phyloP scores from a whole-genome alignment of 2,888 invertebrate species.

The Monopis laevigella region DNA sequence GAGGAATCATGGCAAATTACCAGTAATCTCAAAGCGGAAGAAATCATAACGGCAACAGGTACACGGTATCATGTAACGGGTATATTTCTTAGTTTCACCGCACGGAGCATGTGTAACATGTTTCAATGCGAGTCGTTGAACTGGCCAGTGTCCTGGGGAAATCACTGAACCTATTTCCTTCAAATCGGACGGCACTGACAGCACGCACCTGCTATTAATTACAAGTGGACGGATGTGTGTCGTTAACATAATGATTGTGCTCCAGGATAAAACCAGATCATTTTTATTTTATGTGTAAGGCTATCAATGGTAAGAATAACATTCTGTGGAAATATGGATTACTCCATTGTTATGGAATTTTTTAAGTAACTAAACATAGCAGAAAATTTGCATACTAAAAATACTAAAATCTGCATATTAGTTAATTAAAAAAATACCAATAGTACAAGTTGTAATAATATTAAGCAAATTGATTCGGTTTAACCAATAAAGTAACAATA shows the following conservation, averaged over 20 bases:
- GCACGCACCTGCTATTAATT: slow-evolving; percentile 42
- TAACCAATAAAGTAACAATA: too few relatives aligned
- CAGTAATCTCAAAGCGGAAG: slow-evolving; percentile 8
- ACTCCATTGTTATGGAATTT: too few relatives aligned
- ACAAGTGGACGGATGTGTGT: slow-evolving; percentile 33
- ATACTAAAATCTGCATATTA: too few relatives aligned
- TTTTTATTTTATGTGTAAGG: too few relatives aligned
- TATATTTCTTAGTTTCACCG: slow-evolving; percentile 19
- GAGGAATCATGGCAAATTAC: slow-evolving; percentile 5
- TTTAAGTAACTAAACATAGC: too few relatives aligned
- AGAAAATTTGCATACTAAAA: too few relatives aligned
- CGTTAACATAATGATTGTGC: slow-evolving; percentile 30
- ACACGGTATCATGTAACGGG: slow-evolving; percentile 6
- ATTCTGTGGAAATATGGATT: too few relatives aligned
- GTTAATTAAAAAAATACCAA: too few relatives aligned
- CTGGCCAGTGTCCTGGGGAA: slow-evolving; percentile 18
- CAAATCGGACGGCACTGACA: slow-evolving; percentile 28
- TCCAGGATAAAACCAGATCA: not conserved
- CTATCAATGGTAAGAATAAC: too few relatives aligned
- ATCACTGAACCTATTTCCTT: slow-evolving; percentile 22
- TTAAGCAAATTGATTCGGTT: too few relatives aligned
- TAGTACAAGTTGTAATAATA: too few relatives aligned
- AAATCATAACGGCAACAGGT: slow-evolving; percentile 8
- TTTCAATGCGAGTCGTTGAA: slow-evolving; percentile 15
- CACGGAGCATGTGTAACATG: slow-evolving; percentile 4